These are phyloP conservation scores for Ictidomys tridecemlineatus DNA, from an alignment of 2,113 vertebrate species.

Conservation along the genomic window DNA sequence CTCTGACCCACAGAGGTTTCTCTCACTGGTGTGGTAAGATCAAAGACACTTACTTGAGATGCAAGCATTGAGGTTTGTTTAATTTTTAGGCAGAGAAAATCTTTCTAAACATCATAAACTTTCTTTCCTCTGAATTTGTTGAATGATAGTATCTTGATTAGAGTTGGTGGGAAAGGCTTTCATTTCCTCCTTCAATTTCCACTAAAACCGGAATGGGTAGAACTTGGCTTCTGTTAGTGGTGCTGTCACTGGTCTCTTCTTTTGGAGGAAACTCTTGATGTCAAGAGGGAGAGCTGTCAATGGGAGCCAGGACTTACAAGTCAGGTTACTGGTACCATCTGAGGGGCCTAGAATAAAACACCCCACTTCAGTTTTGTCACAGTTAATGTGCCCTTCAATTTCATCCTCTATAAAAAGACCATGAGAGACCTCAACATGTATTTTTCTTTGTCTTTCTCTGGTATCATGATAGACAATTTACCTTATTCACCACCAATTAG, in stretches of 20 bases:
- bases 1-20: not conserved
- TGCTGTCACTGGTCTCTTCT: not conserved
- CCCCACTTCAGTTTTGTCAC: not conserved
- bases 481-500: not conserved
- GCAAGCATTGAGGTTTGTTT: not conserved
- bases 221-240: not conserved
- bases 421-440: not conserved
- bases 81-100: not conserved
- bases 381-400: not conserved
- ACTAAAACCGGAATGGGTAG: not conserved
- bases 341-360: not conserved
- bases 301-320: not conserved
- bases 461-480: not conserved
- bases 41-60: not conserved
- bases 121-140: not conserved
- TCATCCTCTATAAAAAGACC: not conserved
- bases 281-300: not conserved
- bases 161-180: not conserved
- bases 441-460: not conserved
- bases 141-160: not conserved
- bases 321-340: not conserved
- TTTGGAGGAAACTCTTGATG: not conserved
- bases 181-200: not conserved
- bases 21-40: not conserved
- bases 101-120: not conserved